Conservation (phyloP, 1,140 invertebrate species). For the Nylanderia fulva region DNA sequence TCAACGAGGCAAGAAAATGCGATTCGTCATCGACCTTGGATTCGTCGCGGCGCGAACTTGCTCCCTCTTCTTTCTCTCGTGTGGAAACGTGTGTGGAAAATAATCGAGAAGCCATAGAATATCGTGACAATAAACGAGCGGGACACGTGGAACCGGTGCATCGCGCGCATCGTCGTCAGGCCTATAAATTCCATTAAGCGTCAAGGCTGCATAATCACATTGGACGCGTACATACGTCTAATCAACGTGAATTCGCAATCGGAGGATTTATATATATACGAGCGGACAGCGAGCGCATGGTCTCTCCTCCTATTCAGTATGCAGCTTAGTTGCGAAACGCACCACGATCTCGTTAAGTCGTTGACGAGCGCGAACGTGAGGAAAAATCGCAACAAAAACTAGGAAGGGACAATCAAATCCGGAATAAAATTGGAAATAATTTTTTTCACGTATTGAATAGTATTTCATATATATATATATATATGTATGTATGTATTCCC, state of each 20-base stretch:
- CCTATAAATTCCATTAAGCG: conserved; percentile 73
- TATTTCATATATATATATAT: too few species aligned
- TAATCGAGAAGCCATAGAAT: conserved; percentile 37
- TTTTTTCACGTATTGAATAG: neutral
- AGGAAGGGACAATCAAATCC: neutral
- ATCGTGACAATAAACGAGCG: conserved; percentile 20
- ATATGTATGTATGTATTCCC: conserved; percentile 1
- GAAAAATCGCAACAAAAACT: conserved; percentile 62
- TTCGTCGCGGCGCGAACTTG: neutral
- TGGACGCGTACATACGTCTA: conserved; percentile 44
- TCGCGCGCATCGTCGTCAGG: neutral
- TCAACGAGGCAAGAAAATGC: conserved; percentile 35
- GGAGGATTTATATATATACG: conserved; percentile 66
- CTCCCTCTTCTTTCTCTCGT: neutral
- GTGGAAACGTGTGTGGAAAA: conserved; percentile 16
- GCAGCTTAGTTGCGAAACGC: conserved; percentile 40
- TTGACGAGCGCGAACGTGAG: conserved; percentile 46
- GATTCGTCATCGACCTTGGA: conserved; percentile 46
- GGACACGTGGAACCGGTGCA: neutral
- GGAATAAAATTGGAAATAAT: conserved; percentile 13
- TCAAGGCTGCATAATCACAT: conserved; percentile 48
- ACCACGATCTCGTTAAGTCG: conserved; percentile 29
- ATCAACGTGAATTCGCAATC: conserved; percentile 66
- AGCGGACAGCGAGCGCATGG: conserved; percentile 32
- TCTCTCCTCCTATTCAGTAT: conserved; percentile 65